Conservation (phyloP, 2,113 vertebrate genomes). For the Sardina pilchardus region DNA sequence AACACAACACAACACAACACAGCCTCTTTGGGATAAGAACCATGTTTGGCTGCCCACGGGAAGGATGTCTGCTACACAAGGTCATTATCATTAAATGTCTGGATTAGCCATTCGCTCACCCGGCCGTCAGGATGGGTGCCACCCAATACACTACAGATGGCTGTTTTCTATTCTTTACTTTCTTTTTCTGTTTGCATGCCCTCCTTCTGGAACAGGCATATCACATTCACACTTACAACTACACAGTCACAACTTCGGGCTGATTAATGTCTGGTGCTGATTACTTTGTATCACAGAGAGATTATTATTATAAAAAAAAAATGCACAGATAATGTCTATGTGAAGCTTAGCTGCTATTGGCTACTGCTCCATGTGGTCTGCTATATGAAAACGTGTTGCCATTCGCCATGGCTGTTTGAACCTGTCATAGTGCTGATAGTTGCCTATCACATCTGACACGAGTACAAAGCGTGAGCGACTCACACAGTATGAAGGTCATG, state of each 20-base stretch:
- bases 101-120: not conserved
- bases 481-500: conserved; percentile 14
- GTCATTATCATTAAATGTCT: conserved; percentile 31
- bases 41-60: not conserved
- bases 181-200: not conserved
- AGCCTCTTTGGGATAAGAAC: conserved; percentile 5
- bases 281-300: not conserved
- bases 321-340: not conserved
- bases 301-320: no score
- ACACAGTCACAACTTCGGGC: not conserved
- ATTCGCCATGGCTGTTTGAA: not conserved
- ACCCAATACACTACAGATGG: not conserved
- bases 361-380: not conserved
- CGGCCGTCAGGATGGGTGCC: not conserved
- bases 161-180: not conserved
- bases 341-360: not conserved
- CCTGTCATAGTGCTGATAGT: conserved; percentile 1
- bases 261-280: not conserved
- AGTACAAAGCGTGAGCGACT: not conserved
- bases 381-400: not conserved
- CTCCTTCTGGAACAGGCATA: not conserved
- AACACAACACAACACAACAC: conserved; percentile 1
- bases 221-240: not conserved
- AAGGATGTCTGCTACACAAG: conserved; percentile 24
- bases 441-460: not conserved